Conservation (phyloP, 2,113 vertebrate species). For the Ptyas mucosa region DNA sequence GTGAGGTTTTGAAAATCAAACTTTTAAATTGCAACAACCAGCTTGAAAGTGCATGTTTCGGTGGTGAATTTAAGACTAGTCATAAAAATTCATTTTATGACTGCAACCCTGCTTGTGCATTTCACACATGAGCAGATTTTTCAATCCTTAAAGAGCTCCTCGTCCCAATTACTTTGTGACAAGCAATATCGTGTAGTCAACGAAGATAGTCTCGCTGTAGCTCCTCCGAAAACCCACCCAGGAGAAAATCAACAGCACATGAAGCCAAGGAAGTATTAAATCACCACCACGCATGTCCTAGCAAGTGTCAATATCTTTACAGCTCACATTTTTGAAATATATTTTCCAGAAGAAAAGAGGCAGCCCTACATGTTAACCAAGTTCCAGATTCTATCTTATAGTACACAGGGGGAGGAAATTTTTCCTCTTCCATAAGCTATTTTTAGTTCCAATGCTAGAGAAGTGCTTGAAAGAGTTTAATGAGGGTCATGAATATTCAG, state of each 20-base stretch:
- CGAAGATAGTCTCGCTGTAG: not conserved
- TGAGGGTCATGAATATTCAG: slow-evolving; percentile 66
- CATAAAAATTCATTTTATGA: not conserved
- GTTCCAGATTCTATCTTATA: not conserved
- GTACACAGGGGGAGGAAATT: not conserved
- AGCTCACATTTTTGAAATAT: not conserved
- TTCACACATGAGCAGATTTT: not conserved
- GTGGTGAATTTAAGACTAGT: not conserved
- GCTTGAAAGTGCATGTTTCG: not conserved
- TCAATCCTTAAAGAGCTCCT: not conserved
- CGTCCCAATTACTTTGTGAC: not conserved
- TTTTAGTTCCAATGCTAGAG: slow-evolving; percentile 61
- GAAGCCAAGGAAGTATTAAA: not conserved
- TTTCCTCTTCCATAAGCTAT: slow-evolving; percentile 48
- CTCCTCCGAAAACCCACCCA: not conserved
- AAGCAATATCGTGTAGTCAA: slow-evolving; percentile 4
- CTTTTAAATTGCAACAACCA: not conserved
- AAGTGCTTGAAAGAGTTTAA: slow-evolving; percentile 57
- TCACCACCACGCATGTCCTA: not conserved
- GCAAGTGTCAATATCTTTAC: not conserved
- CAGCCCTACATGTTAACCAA: not conserved
- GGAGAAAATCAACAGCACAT: not conserved
- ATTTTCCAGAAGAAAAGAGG: not conserved
- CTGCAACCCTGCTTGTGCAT: not conserved
- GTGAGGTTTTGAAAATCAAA: not conserved